Percentiles rank a stretch among this genome's conserved stretches.
phyloP scores from a whole-genome alignment of 2,888 invertebrate genomes.

The Chymomyza caudatula region DNA sequence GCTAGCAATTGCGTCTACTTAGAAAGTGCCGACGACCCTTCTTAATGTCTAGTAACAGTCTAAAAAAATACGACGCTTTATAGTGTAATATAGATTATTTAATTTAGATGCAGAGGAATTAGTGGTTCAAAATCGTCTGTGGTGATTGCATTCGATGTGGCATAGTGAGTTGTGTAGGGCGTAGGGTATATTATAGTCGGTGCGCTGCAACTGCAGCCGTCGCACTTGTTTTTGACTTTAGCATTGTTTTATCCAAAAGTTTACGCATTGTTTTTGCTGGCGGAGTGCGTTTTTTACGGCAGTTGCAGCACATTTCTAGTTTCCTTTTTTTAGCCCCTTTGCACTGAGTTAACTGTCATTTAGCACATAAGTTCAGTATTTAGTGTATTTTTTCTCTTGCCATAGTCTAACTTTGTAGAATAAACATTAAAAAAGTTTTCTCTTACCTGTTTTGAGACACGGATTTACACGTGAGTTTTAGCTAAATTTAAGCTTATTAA shows the following conservation, averaged over 20 bases:
- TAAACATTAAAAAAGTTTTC: neutral
- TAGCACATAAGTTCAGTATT: neutral
- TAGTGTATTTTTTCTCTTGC: neutral
- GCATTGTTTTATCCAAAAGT: slow-evolving; percentile 13
- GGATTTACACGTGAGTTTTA: too few relatives aligned
- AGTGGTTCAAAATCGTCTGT: too few relatives aligned
- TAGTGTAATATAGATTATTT: too few relatives aligned
- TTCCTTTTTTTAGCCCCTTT: neutral
- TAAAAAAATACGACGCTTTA: too few relatives aligned
- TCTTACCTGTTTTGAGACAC: neutral
- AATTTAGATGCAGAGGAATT: too few relatives aligned
- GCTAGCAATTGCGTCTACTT: too few relatives aligned
- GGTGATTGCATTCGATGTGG: too few relatives aligned
- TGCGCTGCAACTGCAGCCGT: slow-evolving; percentile 6
- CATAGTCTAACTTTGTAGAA: neutral
- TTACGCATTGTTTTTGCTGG: neutral
- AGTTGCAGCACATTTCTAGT: neutral
- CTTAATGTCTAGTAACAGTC: too few relatives aligned
- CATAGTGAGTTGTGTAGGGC: too few relatives aligned
- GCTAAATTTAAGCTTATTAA: neutral
- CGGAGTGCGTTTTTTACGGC: neutral
- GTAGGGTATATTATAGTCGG: too few relatives aligned
- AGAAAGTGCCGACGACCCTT: too few relatives aligned
- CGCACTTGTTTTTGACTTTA: slow-evolving; percentile 2
- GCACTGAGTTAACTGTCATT: neutral